A percentile compares a stretch with the other conserved stretches of the same genome.
Evolutionary conservation across 2,797 vertebrate species (phyloP).

Genomic region (Halcyon badia): DNA sequence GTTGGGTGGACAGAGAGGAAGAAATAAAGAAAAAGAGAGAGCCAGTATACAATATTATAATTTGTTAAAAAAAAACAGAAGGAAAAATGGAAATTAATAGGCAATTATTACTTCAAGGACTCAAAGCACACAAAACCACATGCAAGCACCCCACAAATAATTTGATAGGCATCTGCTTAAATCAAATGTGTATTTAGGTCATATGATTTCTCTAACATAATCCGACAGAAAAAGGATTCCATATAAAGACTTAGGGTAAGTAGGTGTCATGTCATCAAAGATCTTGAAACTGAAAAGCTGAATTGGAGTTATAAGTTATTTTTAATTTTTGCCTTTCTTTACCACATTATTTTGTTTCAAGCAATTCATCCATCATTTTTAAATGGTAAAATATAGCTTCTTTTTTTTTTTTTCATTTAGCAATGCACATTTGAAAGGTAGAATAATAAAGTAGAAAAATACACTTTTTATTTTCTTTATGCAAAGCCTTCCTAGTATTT

Average conservation of each 20-base stretch:
- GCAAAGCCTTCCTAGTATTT: neutral
- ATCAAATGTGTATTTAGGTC: neutral
- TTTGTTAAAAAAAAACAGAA: neutral
- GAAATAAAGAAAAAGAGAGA: neutral
- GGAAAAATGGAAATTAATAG: neutral
- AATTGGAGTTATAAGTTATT: neutral
- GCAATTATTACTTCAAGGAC: neutral
- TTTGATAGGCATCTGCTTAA: neutral
- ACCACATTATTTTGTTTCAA: neutral
- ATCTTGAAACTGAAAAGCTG: neutral
- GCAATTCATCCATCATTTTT: neutral
- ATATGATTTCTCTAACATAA: neutral
- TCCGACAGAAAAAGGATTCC: neutral
- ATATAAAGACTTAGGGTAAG: neutral
- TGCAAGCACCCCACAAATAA: neutral
- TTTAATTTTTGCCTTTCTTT: neutral
- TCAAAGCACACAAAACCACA: neutral
- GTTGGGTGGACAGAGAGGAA: neutral
- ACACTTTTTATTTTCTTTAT: neutral
- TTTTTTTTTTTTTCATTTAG: neutral
- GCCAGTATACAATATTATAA: accelerated
- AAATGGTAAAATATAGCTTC: neutral
- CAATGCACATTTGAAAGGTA: neutral
- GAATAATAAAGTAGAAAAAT: neutral
- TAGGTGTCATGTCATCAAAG: neutral